These are phyloP conservation scores for Xestia sexstrigata DNA, from an alignment of 2,888 invertebrate species.

Conservation along the genomic window DNA sequence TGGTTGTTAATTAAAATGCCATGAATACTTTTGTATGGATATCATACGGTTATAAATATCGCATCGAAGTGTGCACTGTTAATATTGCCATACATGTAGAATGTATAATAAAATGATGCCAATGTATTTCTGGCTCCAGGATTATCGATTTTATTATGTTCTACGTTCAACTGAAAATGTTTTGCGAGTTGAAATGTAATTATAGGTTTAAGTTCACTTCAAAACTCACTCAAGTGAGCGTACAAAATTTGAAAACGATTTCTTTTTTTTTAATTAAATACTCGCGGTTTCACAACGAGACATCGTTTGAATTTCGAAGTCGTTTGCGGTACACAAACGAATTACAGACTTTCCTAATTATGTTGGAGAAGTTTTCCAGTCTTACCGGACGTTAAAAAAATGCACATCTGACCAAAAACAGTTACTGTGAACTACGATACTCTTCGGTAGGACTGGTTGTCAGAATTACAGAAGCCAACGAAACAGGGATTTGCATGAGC, in stretches of 20 bases:
- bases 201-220: background rate
- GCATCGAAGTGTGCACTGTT: background rate
- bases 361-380: background rate
- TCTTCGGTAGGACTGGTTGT: background rate
- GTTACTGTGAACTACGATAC: fast-evolving
- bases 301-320: background rate
- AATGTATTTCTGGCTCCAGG: constrained; percentile 1
- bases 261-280: background rate
- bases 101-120: constrained; percentile 10
- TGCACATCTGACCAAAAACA: background rate
- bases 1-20: background rate
- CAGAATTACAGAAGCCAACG: background rate
- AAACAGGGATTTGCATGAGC: background rate
- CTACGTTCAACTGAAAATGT: background rate
- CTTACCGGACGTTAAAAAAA: background rate
- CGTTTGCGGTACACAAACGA: background rate
- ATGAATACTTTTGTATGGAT: background rate
- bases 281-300: background rate
- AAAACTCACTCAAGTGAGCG: background rate
- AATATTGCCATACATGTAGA: background rate
- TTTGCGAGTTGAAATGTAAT: background rate
- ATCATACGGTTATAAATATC: constrained; percentile 4
- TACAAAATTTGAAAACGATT: background rate
- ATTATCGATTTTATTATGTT: constrained; percentile 30
- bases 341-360: background rate